These are phyloP conservation scores for Graptemys geographica DNA, from an alignment of 2,797 vertebrate genomes.

Conservation along the genomic window DNA sequence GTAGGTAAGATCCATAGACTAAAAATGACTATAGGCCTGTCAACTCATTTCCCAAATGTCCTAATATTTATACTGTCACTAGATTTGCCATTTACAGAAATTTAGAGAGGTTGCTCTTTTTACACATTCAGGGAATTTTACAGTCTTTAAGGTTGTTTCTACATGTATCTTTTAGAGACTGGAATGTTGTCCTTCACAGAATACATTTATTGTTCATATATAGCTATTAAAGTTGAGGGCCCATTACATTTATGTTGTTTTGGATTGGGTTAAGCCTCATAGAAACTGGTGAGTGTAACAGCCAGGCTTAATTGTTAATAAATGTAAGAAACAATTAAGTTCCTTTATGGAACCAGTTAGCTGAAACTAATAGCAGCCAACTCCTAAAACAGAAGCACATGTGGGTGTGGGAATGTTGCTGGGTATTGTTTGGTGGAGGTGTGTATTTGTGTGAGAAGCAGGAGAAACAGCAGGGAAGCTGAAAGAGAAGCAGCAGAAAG, in stretches of 20 bases:
- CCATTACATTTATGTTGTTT: neutral
- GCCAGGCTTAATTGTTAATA: neutral
- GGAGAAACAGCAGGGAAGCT: neutral
- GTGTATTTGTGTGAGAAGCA: neutral
- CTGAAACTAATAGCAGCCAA: neutral
- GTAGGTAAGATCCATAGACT: constrained; percentile 29
- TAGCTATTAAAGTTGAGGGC: neutral
- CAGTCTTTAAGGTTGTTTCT: neutral
- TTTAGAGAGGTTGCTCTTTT: neutral
- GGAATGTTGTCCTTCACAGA: neutral
- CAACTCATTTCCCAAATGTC: constrained; percentile 40
- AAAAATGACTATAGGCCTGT: constrained; percentile 2
- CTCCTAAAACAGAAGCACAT: neutral
- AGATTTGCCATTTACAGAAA: neutral
- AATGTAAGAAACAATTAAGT: neutral
- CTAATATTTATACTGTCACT: constrained; percentile 5
- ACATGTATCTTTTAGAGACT: neutral
- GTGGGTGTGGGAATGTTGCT: neutral
- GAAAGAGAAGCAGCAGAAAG: neutral
- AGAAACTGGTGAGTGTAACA: neutral
- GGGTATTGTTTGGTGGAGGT: neutral
- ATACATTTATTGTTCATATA: neutral
- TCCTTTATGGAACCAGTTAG: constrained; percentile 14
- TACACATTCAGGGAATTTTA: neutral
- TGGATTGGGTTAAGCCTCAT: neutral